Evolutionary conservation across 2,797 vertebrate species (phyloP).

Genomic region (Gobio occitaniae): DNA sequence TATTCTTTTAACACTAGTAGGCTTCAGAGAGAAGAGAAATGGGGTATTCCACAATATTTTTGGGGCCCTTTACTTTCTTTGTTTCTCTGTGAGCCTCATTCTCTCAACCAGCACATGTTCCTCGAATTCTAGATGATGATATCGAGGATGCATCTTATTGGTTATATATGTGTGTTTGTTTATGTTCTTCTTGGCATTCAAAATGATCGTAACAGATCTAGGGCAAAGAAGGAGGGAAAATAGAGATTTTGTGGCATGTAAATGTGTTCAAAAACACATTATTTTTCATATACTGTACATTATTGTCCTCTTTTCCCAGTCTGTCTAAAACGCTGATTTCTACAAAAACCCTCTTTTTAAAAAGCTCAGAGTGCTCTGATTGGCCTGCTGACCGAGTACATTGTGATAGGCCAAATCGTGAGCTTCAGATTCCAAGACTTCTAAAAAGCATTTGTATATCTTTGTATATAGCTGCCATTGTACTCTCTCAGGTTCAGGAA

Average conservation of each 20-base stretch:
- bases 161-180: slow-evolving; percentile 1
- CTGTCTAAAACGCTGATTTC: too few relatives aligned
- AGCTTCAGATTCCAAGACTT: too few relatives aligned
- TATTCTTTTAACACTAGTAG: slow-evolving; percentile 37
- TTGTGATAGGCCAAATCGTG: too few relatives aligned
- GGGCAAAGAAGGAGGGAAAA: not conserved
- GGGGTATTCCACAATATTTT: slow-evolving; percentile 30
- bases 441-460: not conserved
- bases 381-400: too few relatives aligned
- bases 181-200: not conserved
- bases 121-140: not conserved
- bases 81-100: not conserved
- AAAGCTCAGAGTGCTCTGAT: too few relatives aligned
- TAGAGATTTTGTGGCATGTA: not conserved
- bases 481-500: not conserved
- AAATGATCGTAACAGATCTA: not conserved
- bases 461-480: not conserved
- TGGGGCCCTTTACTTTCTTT: slow-evolving; percentile 9
- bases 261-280: too few relatives aligned
- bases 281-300: too few relatives aligned
- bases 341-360: too few relatives aligned
- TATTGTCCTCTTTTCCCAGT: too few relatives aligned
- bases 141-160: not conserved
- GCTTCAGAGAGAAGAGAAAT: slow-evolving; percentile 21
- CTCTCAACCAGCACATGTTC: not conserved